Evolutionary conservation across 2,113 vertebrate genomes (phyloP).

Genomic region (Odontophorus gujanensis): DNA sequence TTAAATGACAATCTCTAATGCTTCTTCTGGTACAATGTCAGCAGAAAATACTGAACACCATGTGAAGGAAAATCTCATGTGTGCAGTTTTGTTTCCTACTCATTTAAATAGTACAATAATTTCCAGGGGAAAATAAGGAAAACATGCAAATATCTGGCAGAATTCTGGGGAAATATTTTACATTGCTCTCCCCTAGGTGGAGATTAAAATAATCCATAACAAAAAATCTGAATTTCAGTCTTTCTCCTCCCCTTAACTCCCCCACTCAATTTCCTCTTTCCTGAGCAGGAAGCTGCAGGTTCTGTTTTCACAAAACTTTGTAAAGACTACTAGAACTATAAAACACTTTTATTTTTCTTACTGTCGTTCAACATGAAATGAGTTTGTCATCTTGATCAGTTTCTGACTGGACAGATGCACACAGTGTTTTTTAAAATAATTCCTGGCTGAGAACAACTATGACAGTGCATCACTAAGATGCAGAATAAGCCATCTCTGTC

Average conservation of each 20-base stretch:
- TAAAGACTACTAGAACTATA: background rate
- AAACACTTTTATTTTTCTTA: background rate
- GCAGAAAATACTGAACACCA: background rate
- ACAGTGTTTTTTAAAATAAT: background rate
- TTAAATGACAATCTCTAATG: background rate
- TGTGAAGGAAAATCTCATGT: background rate
- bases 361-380: background rate
- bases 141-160: background rate
- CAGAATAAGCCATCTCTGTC: background rate
- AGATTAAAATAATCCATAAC: background rate
- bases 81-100: background rate
- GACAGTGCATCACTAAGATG: background rate
- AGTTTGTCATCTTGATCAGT: background rate
- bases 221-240: background rate
- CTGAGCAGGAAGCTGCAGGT: slow-evolving; percentile 15
- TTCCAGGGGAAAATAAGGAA: background rate
- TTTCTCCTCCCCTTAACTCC: background rate
- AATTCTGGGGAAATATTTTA: background rate
- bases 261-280: background rate
- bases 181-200: background rate
- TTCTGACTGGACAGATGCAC: background rate
- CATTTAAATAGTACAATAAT: background rate
- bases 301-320: slow-evolving; percentile 19
- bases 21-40: background rate
- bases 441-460: background rate